Conservation (phyloP, 2,113 vertebrate species). For the Tricholaema leucomelas region DNA sequence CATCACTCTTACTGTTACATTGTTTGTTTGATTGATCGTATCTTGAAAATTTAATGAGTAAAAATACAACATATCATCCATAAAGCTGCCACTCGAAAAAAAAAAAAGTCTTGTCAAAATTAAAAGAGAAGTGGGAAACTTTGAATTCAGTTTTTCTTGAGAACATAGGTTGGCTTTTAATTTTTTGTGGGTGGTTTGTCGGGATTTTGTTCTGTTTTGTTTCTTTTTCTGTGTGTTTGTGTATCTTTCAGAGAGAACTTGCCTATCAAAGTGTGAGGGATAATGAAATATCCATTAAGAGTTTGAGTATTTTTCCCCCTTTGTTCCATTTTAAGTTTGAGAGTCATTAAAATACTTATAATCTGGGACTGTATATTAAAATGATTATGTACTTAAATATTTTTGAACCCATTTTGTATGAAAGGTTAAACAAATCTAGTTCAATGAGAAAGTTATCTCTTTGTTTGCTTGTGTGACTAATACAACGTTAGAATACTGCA, state of each 20-base stretch:
- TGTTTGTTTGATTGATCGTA: background rate
- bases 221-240: background rate
- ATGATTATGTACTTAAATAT: background rate
- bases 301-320: background rate
- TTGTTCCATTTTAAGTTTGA: background rate
- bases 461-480: background rate
- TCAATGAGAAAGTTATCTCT: background rate
- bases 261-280: background rate
- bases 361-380: background rate
- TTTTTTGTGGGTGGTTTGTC: background rate
- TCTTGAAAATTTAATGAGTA: background rate
- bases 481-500: background rate
- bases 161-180: background rate
- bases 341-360: conserved; percentile 18
- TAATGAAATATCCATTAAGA: background rate
- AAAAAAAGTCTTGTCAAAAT: conserved; percentile 38
- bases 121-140: conserved; percentile 27
- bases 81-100: background rate
- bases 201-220: background rate
- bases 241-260: background rate
- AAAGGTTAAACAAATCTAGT: background rate
- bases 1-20: background rate
- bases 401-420: background rate
- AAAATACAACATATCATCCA: background rate
- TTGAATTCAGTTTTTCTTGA: background rate